Conservation (phyloP, 2,888 invertebrate species). For the Dendrolimus houi region DNA sequence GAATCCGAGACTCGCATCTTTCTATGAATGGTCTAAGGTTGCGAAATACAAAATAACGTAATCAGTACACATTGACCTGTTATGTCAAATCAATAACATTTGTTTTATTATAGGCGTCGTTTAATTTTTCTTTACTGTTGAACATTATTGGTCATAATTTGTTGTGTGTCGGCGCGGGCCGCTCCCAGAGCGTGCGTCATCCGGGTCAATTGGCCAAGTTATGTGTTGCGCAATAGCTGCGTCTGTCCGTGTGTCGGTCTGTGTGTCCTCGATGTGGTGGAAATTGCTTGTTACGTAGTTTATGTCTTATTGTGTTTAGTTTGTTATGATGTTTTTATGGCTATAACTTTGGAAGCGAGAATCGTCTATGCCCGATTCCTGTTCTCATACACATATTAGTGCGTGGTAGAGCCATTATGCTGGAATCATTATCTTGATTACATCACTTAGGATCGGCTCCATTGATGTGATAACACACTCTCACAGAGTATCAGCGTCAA, state of each 20-base stretch:
- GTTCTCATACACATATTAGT: too few relatives aligned
- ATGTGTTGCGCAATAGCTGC: constrained; percentile 38
- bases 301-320: constrained; percentile 2
- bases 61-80: background rate
- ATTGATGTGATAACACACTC: too few relatives aligned
- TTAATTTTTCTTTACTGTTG: background rate
- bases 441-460: too few relatives aligned
- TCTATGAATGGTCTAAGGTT: too few relatives aligned
- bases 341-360: too few relatives aligned
- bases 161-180: constrained; percentile 9
- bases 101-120: background rate
- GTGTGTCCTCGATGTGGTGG: constrained; percentile 11
- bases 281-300: constrained; percentile 9
- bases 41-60: background rate
- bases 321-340: too few relatives aligned
- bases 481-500: too few relatives aligned
- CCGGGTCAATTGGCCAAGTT: constrained; percentile 48
- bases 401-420: too few relatives aligned
- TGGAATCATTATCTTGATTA: too few relatives aligned
- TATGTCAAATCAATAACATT: background rate
- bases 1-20: too few relatives aligned
- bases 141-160: background rate
- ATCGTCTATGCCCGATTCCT: too few relatives aligned
- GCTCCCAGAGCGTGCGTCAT: constrained; percentile 33
- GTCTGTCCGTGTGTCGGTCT: constrained; percentile 5